Conservation (phyloP, 2,113 vertebrate species). For the Aptenodytes forsteri region DNA sequence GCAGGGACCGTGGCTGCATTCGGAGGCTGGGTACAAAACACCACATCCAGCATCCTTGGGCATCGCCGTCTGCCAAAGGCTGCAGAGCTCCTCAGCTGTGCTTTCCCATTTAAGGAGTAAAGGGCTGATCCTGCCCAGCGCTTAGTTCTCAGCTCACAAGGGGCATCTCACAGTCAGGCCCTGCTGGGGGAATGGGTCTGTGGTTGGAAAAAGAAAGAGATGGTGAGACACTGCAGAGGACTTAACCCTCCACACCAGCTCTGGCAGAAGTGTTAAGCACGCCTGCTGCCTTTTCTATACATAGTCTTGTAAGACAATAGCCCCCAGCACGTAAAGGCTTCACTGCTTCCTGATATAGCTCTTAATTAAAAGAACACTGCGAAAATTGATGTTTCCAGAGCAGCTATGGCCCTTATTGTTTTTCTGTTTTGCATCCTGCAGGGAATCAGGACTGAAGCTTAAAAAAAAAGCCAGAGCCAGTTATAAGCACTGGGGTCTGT, state of each 20-base stretch:
- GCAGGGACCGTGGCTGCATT: fast-evolving
- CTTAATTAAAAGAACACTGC: not conserved
- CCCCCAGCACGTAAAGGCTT: not conserved
- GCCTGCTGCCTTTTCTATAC: not conserved
- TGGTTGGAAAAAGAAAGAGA: not conserved
- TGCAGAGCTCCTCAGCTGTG: fast-evolving
- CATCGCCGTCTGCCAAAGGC: fast-evolving
- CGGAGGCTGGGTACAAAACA: not conserved
- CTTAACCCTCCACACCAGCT: fast-evolving
- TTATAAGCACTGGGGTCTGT: not conserved
- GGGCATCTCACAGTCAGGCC: not conserved
- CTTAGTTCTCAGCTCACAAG: not conserved
- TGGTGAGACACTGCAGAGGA: not conserved
- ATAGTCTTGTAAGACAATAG: not conserved
- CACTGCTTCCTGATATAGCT: not conserved
- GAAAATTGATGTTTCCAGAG: not conserved
- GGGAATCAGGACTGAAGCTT: not conserved
- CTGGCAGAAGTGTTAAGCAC: not conserved
- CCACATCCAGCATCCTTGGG: not conserved
- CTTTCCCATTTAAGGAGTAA: not conserved
- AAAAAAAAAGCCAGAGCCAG: not conserved
- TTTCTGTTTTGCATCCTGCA: not conserved
- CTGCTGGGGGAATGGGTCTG: not conserved
- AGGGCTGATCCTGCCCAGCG: not conserved
- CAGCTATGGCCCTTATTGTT: not conserved